A percentile compares a stretch with the other conserved stretches of the same genome.
Evolutionary conservation across 2,797 vertebrate genomes (phyloP).

Genomic region (Sphaeramia orbicularis): DNA sequence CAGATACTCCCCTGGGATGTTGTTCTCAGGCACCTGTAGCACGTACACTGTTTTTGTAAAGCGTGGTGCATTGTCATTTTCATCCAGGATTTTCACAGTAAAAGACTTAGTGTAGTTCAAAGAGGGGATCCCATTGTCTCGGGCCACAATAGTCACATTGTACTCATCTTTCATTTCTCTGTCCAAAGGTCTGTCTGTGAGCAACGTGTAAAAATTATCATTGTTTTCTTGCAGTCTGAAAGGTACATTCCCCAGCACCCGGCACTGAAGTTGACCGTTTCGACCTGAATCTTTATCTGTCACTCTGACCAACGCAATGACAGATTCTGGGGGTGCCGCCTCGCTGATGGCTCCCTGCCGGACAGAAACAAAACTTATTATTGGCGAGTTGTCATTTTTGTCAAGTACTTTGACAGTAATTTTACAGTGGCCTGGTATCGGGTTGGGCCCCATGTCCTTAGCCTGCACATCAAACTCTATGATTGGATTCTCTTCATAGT

Average conservation of each 20-base stretch:
- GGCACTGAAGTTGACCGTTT: slow-evolving; percentile 96
- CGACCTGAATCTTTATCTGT: slow-evolving; percentile 96
- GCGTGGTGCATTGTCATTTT: slow-evolving; percentile 97
- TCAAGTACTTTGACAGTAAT: slow-evolving; percentile 96
- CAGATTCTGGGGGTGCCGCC: slow-evolving; percentile 95
- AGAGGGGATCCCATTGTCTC: slow-evolving; percentile 94
- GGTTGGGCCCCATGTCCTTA: slow-evolving; percentile 96
- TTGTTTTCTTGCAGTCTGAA: slow-evolving; percentile 98
- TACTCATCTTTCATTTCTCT: slow-evolving; percentile 96
- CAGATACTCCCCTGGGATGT: slow-evolving; percentile 97
- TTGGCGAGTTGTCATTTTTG: slow-evolving; percentile 96
- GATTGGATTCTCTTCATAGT: slow-evolving; percentile 96
- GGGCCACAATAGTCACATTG: slow-evolving; percentile 96
- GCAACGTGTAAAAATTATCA: slow-evolving; percentile 96
- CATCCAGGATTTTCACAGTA: slow-evolving; percentile 94
- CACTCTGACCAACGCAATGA: slow-evolving; percentile 96
- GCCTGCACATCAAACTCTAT: slow-evolving; percentile 99
- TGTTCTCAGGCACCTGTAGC: slow-evolving; percentile 97
- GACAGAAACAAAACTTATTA: slow-evolving; percentile 96
- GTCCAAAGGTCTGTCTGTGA: slow-evolving; percentile 95
- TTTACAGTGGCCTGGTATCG: slow-evolving; percentile 98
- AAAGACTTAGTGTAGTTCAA: slow-evolving; percentile 97
- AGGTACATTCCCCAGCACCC: slow-evolving; percentile 93
- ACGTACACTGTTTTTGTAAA: slow-evolving; percentile 95
- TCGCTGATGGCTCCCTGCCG: slow-evolving; percentile 98